Percentiles rank a stretch among this genome's conserved stretches.
Conservation (phyloP, 2,797 vertebrate species). For the Sebastes wilsoni region DNA sequence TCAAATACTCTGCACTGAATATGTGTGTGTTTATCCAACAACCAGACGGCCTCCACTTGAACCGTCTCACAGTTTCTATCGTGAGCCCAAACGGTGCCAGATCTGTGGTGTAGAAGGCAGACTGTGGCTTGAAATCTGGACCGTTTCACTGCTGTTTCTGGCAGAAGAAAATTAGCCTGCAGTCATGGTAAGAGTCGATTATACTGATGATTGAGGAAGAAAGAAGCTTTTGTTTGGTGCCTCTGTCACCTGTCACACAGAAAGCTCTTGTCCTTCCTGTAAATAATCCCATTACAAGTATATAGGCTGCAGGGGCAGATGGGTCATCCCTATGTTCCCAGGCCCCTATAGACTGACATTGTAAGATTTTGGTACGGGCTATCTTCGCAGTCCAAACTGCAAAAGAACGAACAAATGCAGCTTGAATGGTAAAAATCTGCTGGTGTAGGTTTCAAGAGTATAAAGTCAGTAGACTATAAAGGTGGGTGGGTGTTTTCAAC, state of each 20-base stretch:
- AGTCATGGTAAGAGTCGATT: background rate
- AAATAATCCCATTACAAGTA: conserved; percentile 23
- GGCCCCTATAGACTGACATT: background rate
- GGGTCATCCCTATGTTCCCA: background rate
- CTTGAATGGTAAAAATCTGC: background rate
- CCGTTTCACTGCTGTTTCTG: conserved; percentile 9
- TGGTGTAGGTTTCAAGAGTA: background rate
- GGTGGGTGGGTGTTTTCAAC: background rate
- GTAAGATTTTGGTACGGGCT: background rate
- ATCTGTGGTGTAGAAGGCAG: conserved; percentile 8
- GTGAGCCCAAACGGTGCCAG: background rate
- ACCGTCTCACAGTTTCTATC: conserved; percentile 33
- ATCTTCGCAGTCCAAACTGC: background rate
- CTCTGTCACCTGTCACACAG: background rate
- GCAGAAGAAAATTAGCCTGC: conserved; percentile 8
- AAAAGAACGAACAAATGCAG: background rate
- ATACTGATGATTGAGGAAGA: conserved; percentile 4
- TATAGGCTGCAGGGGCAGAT: background rate
- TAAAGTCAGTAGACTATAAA: background rate
- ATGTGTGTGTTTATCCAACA: conserved; percentile 38
- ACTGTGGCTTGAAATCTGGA: conserved; percentile 27
- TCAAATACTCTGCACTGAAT: background rate
- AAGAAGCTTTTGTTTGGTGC: conserved; percentile 9
- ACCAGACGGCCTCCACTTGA: conserved; percentile 18
- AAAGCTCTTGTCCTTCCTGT: background rate